Conservation (phyloP, 2,113 vertebrate genomes). For the Eira barbara region DNA sequence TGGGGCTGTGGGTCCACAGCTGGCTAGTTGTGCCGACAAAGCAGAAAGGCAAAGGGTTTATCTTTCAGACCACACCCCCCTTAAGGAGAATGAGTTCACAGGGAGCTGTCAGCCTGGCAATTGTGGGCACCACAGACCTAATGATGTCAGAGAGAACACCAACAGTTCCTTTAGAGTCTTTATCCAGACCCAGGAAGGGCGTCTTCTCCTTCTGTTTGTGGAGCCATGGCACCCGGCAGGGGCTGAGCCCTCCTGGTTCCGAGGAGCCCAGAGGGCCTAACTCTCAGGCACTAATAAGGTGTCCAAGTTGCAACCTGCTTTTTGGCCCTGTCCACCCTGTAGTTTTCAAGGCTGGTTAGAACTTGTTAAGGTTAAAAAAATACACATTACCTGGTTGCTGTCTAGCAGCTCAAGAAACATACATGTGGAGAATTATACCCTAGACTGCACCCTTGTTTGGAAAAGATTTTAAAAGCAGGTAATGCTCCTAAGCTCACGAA, state of each 20-base stretch:
- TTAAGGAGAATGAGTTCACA: background rate
- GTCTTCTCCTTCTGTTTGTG: background rate
- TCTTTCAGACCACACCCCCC: background rate
- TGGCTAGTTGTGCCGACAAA: background rate
- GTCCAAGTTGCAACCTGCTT: conserved; percentile 28
- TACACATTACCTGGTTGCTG: background rate
- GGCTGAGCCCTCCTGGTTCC: background rate
- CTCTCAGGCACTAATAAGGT: background rate
- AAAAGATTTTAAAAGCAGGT: background rate
- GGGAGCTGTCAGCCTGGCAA: background rate
- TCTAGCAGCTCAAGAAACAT: background rate
- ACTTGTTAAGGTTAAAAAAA: conserved; percentile 28
- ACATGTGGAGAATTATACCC: background rate
- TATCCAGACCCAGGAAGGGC: background rate
- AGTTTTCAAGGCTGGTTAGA: conserved; percentile 47
- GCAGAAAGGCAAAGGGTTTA: background rate
- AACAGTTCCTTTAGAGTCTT: background rate
- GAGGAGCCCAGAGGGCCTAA: background rate
- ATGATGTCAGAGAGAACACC: background rate
- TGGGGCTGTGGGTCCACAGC: background rate
- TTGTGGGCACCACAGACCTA: background rate
- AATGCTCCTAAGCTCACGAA: accelerated
- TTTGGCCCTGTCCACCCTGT: conserved; percentile 45
- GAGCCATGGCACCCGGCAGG: too few species aligned
- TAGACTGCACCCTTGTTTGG: background rate